Evolutionary conservation across 53 echinoderm and acorn worm species (phyloP).

Genomic region (Zoroaster sp.): DNA sequence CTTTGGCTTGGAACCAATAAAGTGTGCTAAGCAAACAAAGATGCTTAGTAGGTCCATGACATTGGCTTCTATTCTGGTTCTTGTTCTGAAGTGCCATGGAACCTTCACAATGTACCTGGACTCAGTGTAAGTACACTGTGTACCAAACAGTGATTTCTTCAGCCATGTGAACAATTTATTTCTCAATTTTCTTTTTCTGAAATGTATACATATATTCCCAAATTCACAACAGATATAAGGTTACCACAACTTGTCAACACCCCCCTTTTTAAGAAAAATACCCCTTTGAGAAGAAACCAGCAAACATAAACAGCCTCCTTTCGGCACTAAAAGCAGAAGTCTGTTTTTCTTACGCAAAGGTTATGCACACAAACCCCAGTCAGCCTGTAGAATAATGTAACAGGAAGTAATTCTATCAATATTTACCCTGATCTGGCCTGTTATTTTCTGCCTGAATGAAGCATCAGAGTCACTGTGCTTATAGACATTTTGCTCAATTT

Average conservation of each 20-base stretch:
- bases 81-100: too few species aligned
- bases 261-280: not conserved
- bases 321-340: not conserved
- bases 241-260: not conserved
- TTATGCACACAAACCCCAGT: not conserved
- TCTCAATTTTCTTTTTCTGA: too few species aligned
- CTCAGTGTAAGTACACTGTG: too few species aligned
- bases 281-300: not conserved
- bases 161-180: too few species aligned
- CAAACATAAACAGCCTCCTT: not conserved
- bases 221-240: not conserved
- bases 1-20: too few species aligned
- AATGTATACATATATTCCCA: not conserved
- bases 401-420: conserved; percentile 55
- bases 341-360: not conserved
- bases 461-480: not conserved
- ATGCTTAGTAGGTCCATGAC: too few species aligned
- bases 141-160: too few species aligned
- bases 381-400: conserved; percentile 5
- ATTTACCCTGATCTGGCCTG: conserved; percentile 41
- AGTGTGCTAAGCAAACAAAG: too few species aligned
- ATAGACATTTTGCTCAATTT: conserved; percentile 54
- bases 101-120: too few species aligned
- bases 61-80: too few species aligned
- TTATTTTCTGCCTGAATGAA: conserved; percentile 43